Evolutionary conservation across 2,888 invertebrate genomes (phyloP).

Genomic region (Spialia ferax): DNA sequence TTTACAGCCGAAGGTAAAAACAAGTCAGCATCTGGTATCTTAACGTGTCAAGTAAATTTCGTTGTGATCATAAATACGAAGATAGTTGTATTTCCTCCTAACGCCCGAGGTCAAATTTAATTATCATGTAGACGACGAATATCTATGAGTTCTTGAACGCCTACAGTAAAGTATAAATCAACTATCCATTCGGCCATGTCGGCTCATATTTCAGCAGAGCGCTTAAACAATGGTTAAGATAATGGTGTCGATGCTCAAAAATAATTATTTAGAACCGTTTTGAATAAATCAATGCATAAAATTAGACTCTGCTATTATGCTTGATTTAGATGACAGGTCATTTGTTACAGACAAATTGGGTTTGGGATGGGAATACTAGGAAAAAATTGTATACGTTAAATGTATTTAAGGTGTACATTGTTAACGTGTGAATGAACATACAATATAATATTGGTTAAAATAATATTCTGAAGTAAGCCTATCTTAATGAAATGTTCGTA

Average conservation of each 20-base stretch:
- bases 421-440: conserved; percentile 9
- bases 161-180: conserved; percentile 77
- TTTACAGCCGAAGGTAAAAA: conserved; percentile 60
- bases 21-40: conserved; percentile 69
- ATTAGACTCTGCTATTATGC: conserved; percentile 77
- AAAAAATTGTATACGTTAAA: conserved; percentile 38
- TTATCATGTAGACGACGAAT: conserved; percentile 80
- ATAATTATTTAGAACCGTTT: conserved; percentile 81
- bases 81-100: conserved; percentile 64
- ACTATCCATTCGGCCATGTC: conserved; percentile 53
- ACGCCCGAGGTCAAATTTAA: conserved; percentile 82
- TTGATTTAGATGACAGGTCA: conserved; percentile 80
- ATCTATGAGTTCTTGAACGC: conserved; percentile 60
- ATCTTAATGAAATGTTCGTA: no score
- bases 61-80: conserved; percentile 71
- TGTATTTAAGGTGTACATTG: conserved; percentile 24
- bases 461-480: no score
- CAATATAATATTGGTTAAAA: background rate
- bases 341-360: conserved; percentile 58
- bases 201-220: conserved; percentile 68
- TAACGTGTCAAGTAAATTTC: conserved; percentile 74
- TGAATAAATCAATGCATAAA: conserved; percentile 82
- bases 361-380: conserved; percentile 16
- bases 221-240: conserved; percentile 78
- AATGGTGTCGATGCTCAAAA: conserved; percentile 77